phyloP scores from a whole-genome alignment of 2,888 invertebrate genomes.

The Escarpia spicata region DNA sequence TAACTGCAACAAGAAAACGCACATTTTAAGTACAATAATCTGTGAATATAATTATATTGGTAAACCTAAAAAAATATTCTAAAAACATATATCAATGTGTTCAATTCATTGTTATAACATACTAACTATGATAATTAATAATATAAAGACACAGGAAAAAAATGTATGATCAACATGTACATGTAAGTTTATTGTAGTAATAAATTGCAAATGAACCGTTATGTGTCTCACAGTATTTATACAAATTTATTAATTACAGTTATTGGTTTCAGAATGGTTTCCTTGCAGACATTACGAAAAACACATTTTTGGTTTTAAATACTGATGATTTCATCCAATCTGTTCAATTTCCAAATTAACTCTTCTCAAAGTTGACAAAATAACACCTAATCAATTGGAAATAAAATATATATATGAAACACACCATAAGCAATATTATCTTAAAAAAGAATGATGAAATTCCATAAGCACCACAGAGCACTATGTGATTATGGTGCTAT shows the following conservation, averaged over 20 bases:
- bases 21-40: neutral
- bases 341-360: constrained; percentile 9
- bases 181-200: no score
- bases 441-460: no score
- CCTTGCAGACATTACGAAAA: neutral
- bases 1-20: neutral
- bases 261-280: neutral
- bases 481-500: no score
- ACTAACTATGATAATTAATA: neutral
- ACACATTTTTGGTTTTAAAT: neutral
- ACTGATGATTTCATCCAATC: neutral
- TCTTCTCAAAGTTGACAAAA: neutral
- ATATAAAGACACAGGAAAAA: no score
- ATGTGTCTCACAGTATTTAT: no score
- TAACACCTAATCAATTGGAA: neutral
- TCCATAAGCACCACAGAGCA: no score
- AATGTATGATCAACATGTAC: no score
- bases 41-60: neutral
- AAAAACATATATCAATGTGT: neutral
- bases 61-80: neutral
- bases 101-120: neutral
- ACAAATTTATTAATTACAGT: no score
- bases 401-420: no score
- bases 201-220: no score
- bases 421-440: no score